Evolutionary conservation across 2,113 vertebrate species (phyloP).

Genomic region (Coryphaenoides rupestris): DNA sequence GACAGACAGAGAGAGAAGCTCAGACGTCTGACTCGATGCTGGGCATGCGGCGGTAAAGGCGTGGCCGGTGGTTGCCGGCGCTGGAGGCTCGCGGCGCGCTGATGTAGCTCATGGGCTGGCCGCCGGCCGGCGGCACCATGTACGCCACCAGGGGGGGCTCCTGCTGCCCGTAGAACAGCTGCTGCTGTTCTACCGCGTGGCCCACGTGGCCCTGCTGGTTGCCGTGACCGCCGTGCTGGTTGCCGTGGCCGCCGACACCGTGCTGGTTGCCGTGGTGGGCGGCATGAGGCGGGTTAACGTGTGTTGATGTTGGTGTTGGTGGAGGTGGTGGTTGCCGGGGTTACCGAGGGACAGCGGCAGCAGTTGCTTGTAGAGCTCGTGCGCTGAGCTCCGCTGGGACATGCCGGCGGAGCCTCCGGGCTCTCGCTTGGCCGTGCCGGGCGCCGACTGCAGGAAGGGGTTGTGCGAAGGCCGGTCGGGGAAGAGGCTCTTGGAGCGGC

Average conservation of each 20-base stretch:
- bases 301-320: no score
- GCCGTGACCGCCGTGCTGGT: slow-evolving; percentile 51
- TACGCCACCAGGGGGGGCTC: slow-evolving; percentile 86
- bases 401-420: slow-evolving; percentile 77
- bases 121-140: slow-evolving; percentile 84
- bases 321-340: slow-evolving; percentile 77
- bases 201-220: slow-evolving; percentile 52
- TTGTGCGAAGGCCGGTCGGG: slow-evolving; percentile 87
- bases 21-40: slow-evolving; percentile 99
- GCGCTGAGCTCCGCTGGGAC: slow-evolving; percentile 83
- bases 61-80: slow-evolving; percentile 89
- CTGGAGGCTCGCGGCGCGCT: slow-evolving; percentile 87
- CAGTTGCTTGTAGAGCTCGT: slow-evolving; percentile 91
- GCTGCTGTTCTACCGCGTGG: slow-evolving; percentile 61
- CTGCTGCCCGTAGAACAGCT: slow-evolving; percentile 83
- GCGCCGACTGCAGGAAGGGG: slow-evolving; percentile 84
- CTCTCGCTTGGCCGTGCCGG: slow-evolving; percentile 56
- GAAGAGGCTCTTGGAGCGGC: slow-evolving; percentile 89
- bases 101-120: slow-evolving; percentile 86
- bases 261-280: slow-evolving; percentile 13
- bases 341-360: slow-evolving; percentile 79
- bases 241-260: slow-evolving; percentile 77
- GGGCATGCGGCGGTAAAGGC: slow-evolving; percentile 95
- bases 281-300: no score
- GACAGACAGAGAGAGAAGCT: slow-evolving; percentile 15